Evolutionary conservation across 2,113 vertebrate genomes (phyloP).

Genomic region (Rissa tridactyla): DNA sequence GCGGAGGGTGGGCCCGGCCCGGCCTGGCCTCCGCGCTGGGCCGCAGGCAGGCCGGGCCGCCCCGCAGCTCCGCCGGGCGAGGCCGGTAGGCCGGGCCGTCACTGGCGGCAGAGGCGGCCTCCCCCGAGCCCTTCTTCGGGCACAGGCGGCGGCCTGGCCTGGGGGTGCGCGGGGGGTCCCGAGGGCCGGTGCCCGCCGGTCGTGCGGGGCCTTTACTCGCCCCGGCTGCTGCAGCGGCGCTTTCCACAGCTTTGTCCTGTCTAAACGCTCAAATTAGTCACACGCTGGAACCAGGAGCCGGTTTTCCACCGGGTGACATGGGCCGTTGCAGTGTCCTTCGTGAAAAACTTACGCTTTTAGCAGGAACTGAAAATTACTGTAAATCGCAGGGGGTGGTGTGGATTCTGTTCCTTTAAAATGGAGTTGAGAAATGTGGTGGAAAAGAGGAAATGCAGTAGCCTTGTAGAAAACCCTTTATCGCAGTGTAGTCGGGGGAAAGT

Average conservation of each 20-base stretch:
- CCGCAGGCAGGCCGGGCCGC: background rate
- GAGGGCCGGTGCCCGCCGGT: accelerated
- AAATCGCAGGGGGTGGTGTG: accelerated
- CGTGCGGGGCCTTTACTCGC: background rate
- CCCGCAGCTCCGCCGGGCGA: too few relatives aligned
- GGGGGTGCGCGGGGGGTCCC: too few relatives aligned
- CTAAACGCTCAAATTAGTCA: accelerated
- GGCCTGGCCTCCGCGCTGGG: background rate
- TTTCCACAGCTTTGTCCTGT: accelerated
- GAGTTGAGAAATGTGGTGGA: background rate
- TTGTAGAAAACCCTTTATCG: accelerated
- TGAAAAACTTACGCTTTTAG: accelerated
- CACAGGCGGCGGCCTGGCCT: background rate
- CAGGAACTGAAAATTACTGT: background rate
- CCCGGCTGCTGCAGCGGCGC: too few relatives aligned
- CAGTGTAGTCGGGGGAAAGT: accelerated
- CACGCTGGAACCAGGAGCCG: background rate
- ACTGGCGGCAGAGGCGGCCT: background rate
- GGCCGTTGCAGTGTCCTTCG: background rate
- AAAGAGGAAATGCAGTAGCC: background rate
- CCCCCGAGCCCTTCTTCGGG: background rate
- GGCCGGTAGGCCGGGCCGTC: background rate
- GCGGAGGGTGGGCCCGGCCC: background rate
- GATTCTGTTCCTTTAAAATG: accelerated
- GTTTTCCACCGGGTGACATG: accelerated